These are phyloP conservation scores for Bungarus multicinctus DNA, from an alignment of 2,113 vertebrate genomes.

Conservation along the genomic window DNA sequence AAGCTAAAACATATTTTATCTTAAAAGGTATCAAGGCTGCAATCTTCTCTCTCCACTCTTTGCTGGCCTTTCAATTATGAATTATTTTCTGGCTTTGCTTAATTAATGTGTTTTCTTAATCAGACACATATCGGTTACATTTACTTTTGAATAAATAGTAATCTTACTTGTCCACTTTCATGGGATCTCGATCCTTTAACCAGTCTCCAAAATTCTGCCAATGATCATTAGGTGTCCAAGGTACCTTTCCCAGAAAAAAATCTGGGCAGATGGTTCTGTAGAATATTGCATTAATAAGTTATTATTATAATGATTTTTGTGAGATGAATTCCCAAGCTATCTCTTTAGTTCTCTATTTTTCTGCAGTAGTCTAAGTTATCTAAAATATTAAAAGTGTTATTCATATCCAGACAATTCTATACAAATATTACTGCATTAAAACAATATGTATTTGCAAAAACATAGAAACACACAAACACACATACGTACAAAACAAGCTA, in stretches of 20 bases:
- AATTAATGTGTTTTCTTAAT: neutral
- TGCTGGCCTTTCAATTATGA: neutral
- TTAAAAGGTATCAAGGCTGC: neutral
- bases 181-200: conserved; percentile 77
- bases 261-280: conserved; percentile 83
- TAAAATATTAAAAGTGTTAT: neutral
- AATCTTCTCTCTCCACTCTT: neutral
- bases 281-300: neutral
- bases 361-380: neutral
- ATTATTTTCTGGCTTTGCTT: neutral
- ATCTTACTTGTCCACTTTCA: conserved; percentile 80
- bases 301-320: neutral
- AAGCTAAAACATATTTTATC: neutral
- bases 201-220: conserved; percentile 81
- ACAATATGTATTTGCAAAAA: neutral
- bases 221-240: conserved; percentile 79
- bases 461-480: neutral
- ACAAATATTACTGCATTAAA: neutral
- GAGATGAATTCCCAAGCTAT: neutral
- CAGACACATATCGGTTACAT: neutral
- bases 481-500: neutral
- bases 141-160: neutral
- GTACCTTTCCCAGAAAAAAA: conserved; percentile 84
- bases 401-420: neutral
- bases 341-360: neutral